Evolutionary conservation across 2,113 vertebrate species (phyloP), one percentile per base, ranked within the genome.

Genomic region (Rhea pennata): DNA sequence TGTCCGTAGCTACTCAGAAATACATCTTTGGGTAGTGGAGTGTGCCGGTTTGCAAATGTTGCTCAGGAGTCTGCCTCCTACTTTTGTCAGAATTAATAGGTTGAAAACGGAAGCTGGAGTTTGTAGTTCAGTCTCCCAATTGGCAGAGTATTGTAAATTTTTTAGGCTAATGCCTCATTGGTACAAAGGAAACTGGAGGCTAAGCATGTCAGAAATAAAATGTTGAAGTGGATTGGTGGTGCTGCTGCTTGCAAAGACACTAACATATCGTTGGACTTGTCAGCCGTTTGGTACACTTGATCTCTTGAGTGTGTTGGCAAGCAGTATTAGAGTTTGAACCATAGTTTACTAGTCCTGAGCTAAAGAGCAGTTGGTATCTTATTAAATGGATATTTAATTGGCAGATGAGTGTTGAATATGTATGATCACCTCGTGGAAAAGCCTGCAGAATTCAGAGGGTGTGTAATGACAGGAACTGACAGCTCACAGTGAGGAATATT

Each of bases 191-290:
- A 48, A 5, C 27, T 21, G 8, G 46, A 27, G 44, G 5, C 42
- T 64, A 24, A 50, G 12, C 19, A 40, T 24, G 53, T 84, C 84
- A 26, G 33, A 54, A 56, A 29, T 83, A 39, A 2, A 22, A 59
- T 6, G 9, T 59, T 73, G 29, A 31, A 80, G 44, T 22, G 5
- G 42, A 27, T 0, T 13, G 14, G 3, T 23, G 81, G 3, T 23
- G 81, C 48, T 59, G 12, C 23, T 3, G 1, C 39, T 54, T 36
- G 33, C 31, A 36, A 5, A 61, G 75, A 46, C 50, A 17, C 62
- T 64, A 39, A 40, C 3, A 1, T 12, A 58, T 75, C 10, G 1
- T 44, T 0, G 2, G 20, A 24, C 15, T 69, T 24, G 27, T 16
- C 8, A 33, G 10, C 14, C 5, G 1, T 46, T 65, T 6, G 17